Conservation (phyloP, 2,113 vertebrate species). For the Macquaria australasica region DNA sequence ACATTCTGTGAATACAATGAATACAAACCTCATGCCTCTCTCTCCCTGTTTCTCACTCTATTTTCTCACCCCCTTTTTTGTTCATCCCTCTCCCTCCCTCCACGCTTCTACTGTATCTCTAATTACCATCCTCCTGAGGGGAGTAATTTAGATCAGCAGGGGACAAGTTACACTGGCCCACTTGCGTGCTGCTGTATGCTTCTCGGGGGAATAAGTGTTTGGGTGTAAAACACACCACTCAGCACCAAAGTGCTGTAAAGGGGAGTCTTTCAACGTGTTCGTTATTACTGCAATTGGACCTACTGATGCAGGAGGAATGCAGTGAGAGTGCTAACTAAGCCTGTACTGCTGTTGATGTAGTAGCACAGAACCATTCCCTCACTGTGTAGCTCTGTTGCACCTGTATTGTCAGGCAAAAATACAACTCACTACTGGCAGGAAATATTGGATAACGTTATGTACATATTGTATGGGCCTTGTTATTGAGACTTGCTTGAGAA, state of each 20-base stretch:
- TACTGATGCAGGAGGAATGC: conserved; percentile 43
- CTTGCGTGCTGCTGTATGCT: conserved; percentile 33
- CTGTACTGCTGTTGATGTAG: conserved; percentile 31
- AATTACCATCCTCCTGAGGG: conserved; percentile 67
- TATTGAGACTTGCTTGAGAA: neutral
- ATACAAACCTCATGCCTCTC: neutral
- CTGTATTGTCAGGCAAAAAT: conserved; percentile 19
- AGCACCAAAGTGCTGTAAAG: conserved; percentile 46
- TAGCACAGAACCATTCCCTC: conserved; percentile 11
- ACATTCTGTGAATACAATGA: neutral
- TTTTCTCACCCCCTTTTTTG: neutral
- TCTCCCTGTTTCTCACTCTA: neutral
- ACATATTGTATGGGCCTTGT: neutral
- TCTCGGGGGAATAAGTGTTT: conserved; percentile 52
- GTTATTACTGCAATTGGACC: conserved; percentile 35
- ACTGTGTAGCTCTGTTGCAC: conserved; percentile 6
- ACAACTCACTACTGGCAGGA: conserved; percentile 1
- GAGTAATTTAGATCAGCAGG: conserved; percentile 66
- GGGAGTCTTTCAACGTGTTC: conserved; percentile 29
- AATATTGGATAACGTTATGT: neutral
- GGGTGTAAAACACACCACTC: conserved; percentile 60
- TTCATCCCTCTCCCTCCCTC: conserved; percentile 2
- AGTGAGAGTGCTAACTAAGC: conserved; percentile 29
- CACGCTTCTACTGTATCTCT: conserved; percentile 37
- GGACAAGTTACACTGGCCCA: conserved; percentile 47